phyloP scores from a whole-genome alignment of 1,140 invertebrate genomes.

The Vanessa tameamea region DNA sequence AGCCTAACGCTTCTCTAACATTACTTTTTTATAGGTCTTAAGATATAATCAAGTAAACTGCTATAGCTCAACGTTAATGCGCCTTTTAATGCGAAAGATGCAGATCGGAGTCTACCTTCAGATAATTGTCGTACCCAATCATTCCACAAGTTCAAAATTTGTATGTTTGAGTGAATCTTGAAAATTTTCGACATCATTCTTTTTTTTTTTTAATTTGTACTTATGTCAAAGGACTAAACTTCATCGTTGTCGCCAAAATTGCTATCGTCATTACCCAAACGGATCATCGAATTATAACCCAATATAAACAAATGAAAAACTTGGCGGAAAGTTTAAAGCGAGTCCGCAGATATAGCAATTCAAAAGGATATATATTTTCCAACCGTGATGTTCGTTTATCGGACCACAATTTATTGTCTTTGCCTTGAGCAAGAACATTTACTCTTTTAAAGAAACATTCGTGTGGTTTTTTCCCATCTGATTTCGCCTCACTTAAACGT shows the following conservation, averaged over 20 bases:
- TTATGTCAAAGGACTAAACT: too few relatives aligned
- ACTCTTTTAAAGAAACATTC: slow-evolving; percentile 31
- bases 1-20: too few relatives aligned
- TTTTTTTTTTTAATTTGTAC: too few relatives aligned
- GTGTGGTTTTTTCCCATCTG: not conserved
- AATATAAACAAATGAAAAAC: slow-evolving; percentile 7
- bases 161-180: too few relatives aligned
- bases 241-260: not conserved
- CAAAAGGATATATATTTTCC: slow-evolving; percentile 47
- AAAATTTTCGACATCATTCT: too few relatives aligned
- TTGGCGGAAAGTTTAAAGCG: slow-evolving; percentile 8
- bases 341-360: slow-evolving; percentile 37
- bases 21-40: too few relatives aligned
- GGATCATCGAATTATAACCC: slow-evolving; percentile 1
- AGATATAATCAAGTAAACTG: too few relatives aligned
- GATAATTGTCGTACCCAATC: too few relatives aligned
- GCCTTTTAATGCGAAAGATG: too few relatives aligned
- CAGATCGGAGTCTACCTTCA: too few relatives aligned
- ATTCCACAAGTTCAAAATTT: too few relatives aligned
- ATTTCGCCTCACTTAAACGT: not conserved
- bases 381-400: slow-evolving; percentile 44
- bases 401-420: slow-evolving; percentile 51
- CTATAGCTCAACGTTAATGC: too few relatives aligned
- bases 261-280: not conserved
- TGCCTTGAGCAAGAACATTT: slow-evolving; percentile 31